Base-by-base conservation (phyloP, 2,888 invertebrate genomes). In the Orgyia antiqua region DNA sequence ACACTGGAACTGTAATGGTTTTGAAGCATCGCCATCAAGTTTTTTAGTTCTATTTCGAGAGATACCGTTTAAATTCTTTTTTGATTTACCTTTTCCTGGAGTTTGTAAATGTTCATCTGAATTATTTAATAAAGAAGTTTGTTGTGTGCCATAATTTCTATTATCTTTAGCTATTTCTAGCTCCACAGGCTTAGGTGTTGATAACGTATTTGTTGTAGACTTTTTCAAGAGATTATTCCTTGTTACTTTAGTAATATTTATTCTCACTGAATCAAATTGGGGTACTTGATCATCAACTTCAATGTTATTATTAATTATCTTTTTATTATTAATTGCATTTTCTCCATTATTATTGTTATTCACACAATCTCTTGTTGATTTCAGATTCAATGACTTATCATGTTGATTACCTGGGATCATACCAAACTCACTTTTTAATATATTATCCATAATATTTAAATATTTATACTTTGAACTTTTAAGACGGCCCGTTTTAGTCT, bases 291-390 rank as follows among this genome's bases (percentile, higher is more conserved):
- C 20, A 20, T n/a, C 9, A 2, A 9, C 28, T 24, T 29, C 18
- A 10, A 31, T 23, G 28, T 33, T 24, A 12, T 50, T 10, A 23
- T 23, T 10, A 11, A 10, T 23, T 23, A 6, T 5, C 11, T 23
- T 10, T 10, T 23, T 54, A 44, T 76, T 80, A 6, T 47, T 76
- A 66, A 35, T 78, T 54, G 44, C 56, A 68, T 35, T 56, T 44
- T 63, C 74, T 60, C 71, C 60, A 64, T 80, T 70, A 74, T 87
- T 76, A 64, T 89, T 88, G 68, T 89, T 87, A 43, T 68, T 58
- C 10, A 51, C 45, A 15, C 40, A 21, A 11, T 27, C 36, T 23
- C 35, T 39, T 18, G 27, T 7, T 29, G 34, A 13, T 13, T 8
- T 10, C 18, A 11, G 8, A 10, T 5, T n/a, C 9, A 18, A 17